phyloP scores from a whole-genome alignment of 2,888 invertebrate species.

The Arctia plantaginis region DNA sequence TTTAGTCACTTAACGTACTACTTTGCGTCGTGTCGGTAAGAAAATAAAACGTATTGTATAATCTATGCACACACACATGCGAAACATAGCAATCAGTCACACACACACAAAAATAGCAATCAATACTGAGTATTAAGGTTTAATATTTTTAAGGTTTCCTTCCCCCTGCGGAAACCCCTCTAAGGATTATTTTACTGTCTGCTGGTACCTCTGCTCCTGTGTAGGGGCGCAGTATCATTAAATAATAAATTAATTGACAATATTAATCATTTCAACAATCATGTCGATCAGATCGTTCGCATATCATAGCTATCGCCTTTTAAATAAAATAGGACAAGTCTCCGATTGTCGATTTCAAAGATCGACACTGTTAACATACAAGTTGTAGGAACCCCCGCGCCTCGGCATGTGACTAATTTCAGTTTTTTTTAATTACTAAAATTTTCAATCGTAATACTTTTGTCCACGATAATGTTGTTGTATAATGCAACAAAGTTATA shows the following conservation, averaged over 20 bases:
- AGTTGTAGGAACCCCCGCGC: background rate
- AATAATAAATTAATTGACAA: too few species aligned
- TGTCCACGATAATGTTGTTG: background rate
- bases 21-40: background rate
- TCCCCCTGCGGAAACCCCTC: too few species aligned
- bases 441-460: background rate
- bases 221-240: too few species aligned
- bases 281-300: too few species aligned
- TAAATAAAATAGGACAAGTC: background rate
- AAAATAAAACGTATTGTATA: background rate
- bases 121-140: too few species aligned
- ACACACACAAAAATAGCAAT: too few species aligned
- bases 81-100: too few species aligned
- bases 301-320: background rate
- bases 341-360: background rate
- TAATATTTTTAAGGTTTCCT: too few species aligned
- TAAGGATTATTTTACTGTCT: too few species aligned
- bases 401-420: background rate
- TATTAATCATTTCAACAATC: too few species aligned
- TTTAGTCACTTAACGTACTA: background rate
- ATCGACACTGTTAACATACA: background rate
- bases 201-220: too few species aligned
- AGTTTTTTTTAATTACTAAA: background rate
- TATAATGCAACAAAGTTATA: conserved; percentile 66
- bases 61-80: background rate